phyloP scores from a whole-genome alignment of 2,113 vertebrate genomes.

The Platysternon megacephalum region DNA sequence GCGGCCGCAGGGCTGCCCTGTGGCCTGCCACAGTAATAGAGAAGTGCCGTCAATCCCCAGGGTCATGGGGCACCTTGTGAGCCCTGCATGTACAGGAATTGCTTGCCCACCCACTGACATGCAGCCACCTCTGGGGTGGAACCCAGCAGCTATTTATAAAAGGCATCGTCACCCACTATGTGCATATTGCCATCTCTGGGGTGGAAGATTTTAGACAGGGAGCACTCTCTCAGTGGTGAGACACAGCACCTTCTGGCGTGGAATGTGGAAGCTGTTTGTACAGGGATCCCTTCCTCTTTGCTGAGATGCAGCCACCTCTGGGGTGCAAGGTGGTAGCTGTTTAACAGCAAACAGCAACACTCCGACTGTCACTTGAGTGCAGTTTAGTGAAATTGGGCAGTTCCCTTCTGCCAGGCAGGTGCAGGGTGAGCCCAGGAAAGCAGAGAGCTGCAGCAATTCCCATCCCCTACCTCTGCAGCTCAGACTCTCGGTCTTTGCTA shows the following conservation, averaged over 20 bases:
- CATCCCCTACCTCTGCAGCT: neutral
- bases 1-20: neutral
- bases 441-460: too few relatives aligned
- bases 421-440: too few relatives aligned
- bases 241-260: neutral
- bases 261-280: neutral
- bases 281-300: neutral
- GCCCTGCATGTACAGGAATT: neutral
- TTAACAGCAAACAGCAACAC: neutral
- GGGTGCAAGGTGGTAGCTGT: neutral
- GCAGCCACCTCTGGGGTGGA: neutral
- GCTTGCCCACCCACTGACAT: neutral
- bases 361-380: too few relatives aligned
- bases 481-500: neutral
- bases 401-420: too few relatives aligned
- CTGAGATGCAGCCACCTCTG: neutral
- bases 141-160: neutral
- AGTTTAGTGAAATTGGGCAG: too few relatives aligned
- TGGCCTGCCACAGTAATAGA: neutral
- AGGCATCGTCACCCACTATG: neutral
- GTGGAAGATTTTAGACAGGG: neutral
- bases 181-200: neutral
- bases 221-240: neutral
- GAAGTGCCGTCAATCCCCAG: neutral
- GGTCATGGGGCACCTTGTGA: neutral